Percentiles rank a stretch among this genome's conserved stretches.
Evolutionary conservation across 2,888 invertebrate species (phyloP).

Genomic region (Geophilus truncorum): DNA sequence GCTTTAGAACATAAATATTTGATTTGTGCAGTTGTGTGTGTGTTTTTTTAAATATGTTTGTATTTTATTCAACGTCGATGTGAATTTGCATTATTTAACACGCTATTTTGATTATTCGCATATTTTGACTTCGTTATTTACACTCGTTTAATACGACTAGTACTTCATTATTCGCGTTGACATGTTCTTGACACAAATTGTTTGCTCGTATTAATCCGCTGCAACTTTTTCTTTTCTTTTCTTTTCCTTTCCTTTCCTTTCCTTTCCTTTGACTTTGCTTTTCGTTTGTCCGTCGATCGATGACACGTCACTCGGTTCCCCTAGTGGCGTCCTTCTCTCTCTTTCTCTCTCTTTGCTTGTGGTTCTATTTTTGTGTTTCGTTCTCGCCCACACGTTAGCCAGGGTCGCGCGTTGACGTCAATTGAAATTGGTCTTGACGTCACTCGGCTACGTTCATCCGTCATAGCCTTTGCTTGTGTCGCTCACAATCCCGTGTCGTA

Average conservation of each 20-base stretch:
- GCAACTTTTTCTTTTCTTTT: neutral
- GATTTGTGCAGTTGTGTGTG: too few species aligned
- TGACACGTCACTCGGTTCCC: neutral
- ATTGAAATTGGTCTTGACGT: constrained; percentile 1
- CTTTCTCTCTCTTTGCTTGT: too few species aligned
- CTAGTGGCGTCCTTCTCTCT: neutral
- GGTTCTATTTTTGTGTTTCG: constrained; percentile 17
- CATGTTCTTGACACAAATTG: too few species aligned
- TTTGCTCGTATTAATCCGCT: neutral
- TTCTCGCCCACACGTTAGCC: neutral
- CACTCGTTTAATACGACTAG: neutral
- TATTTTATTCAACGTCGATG: too few species aligned
- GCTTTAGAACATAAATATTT: neutral
- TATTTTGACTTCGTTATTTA: neutral
- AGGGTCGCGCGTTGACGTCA: neutral
- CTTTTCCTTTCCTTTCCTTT: neutral
- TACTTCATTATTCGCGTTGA: too few species aligned
- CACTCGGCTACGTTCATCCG: neutral
- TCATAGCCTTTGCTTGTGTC: neutral
- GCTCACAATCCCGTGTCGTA: neutral
- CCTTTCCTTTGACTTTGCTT: neutral
- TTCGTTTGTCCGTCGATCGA: neutral
- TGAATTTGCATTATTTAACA: neutral
- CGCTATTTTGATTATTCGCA: neutral
- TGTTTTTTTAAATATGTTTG: too few species aligned